A percentile compares a stretch with the other conserved stretches of the same genome.
phyloP scores from a whole-genome alignment of 2,888 invertebrate genomes.

The Dendrolimus houi region DNA sequence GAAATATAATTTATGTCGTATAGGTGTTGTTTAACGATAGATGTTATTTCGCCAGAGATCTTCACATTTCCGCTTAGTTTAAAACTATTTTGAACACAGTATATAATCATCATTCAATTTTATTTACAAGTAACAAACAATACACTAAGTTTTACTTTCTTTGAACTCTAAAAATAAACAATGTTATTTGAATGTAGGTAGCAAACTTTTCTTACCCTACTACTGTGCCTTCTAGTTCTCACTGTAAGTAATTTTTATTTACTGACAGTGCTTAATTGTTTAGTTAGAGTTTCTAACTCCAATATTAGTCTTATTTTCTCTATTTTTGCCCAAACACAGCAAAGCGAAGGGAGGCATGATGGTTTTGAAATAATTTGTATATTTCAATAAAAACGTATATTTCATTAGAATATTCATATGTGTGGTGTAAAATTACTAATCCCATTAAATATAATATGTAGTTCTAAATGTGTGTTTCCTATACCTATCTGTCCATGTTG shows the following conservation, averaged over 20 bases:
- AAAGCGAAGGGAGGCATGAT: too few species aligned
- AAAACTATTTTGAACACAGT: not conserved
- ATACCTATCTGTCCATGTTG: too few species aligned
- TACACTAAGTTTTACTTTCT: not conserved
- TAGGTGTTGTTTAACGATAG: conserved; percentile 42
- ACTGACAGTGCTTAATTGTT: conserved; percentile 13
- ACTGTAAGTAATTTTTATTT: conserved; percentile 43
- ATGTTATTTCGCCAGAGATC: conserved; percentile 36
- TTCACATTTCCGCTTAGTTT: conserved; percentile 10
- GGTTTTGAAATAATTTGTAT: too few species aligned
- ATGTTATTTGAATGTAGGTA: conserved; percentile 2
- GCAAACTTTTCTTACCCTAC: conserved; percentile 30
- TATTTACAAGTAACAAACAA: too few species aligned
- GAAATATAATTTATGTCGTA: conserved; percentile 32
- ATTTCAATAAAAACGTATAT: too few species aligned
- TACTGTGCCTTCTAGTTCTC: conserved; percentile 72
- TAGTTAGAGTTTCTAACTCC: not conserved
- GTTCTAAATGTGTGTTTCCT: too few species aligned
- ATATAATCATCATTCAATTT: too few species aligned
- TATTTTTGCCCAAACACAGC: too few species aligned
- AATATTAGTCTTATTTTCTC: too few species aligned
- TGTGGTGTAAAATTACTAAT: too few species aligned
- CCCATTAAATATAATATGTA: too few species aligned
- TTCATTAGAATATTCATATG: too few species aligned
- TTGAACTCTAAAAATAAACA: not conserved